phyloP scores from a whole-genome alignment of 2,797 vertebrate species.

The Gobio occitaniae region DNA sequence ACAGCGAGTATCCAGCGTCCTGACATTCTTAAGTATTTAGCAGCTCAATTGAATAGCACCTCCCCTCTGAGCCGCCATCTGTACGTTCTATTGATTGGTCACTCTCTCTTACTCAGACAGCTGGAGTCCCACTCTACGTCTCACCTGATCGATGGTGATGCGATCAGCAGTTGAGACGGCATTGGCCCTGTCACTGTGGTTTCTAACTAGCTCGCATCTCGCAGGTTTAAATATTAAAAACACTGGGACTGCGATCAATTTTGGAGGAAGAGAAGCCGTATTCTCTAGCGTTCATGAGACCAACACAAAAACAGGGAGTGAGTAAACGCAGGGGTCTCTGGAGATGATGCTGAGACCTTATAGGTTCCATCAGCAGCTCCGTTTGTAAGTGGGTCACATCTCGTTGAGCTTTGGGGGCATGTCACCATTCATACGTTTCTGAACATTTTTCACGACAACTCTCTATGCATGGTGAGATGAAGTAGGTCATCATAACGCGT shows the following conservation, averaged over 20 bases:
- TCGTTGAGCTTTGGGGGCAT: constrained; percentile 40
- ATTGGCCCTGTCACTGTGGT: constrained; percentile 54
- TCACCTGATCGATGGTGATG: constrained; percentile 71
- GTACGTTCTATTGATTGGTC: constrained; percentile 71
- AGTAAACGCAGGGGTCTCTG: constrained; percentile 36
- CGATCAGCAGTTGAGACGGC: constrained; percentile 58
- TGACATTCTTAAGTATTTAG: constrained; percentile 66
- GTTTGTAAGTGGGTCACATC: constrained; percentile 57
- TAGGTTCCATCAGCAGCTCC: constrained; percentile 42
- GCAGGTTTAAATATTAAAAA: constrained; percentile 39
- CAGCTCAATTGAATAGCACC: constrained; percentile 60
- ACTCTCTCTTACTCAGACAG: constrained; percentile 67
- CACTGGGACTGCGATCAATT: neutral
- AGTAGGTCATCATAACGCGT: constrained; percentile 25
- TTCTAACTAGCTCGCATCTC: constrained; percentile 48
- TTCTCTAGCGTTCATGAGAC: neutral
- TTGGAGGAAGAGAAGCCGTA: neutral
- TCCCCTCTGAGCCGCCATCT: constrained; percentile 64
- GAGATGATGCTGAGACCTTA: constrained; percentile 39
- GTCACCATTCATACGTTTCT: constrained; percentile 44
- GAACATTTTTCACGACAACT: constrained; percentile 38
- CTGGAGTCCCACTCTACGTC: constrained; percentile 64
- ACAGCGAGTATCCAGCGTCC: constrained; percentile 62
- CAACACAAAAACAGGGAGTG: constrained; percentile 19
- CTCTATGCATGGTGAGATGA: constrained; percentile 28